Evolutionary conservation across 2,113 vertebrate species (phyloP), one percentile per base, ranked within the genome.

Genomic region (Sakesphorus luctuosus): DNA sequence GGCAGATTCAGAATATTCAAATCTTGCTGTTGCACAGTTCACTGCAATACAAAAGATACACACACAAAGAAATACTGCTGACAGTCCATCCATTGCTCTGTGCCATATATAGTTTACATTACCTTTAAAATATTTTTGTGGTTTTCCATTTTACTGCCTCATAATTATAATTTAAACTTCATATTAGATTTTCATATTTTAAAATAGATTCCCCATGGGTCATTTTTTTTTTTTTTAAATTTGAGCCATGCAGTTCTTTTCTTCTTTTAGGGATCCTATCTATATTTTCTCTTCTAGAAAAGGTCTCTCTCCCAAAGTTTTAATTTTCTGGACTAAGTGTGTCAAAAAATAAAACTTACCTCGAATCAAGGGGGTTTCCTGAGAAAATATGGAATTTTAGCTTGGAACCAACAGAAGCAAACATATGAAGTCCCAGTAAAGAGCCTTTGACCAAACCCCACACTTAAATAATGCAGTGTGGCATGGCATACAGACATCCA

Each of bases 1-100:
- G 94, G 93, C 94, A 96, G 90, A 84, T 94, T 97, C 92, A 94
- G 92, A 96, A 95, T 97, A 96, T 95, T 96, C 96, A 97, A 91
- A 96, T 96, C 93, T 90, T 94, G 73, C 88, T 96, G 62, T 94
- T 94, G 80, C 90, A 94, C 61, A 93, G 86, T 93, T 95, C 94
- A 82, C 80, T 93, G 90, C 80, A 87, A 90, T 94, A 90, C 90
- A 92, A 87, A 94, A 84, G 92, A 58, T 79, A 58, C 33, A 79
- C 67, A 88, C 89, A 90, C 79, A 96, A 93, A 97, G 93, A 90
- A 94, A 92, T 94, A 87, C 66, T 90, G 94, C 92, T 97, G 96
- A 93, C 94, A 96, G 90, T 95, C 88, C 90, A 55, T 88, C 72
- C 88, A 6, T 89, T 94, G 80, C 80, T 75, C 58, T 62, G 31